Evolutionary conservation across 2,113 vertebrate species (phyloP).

Genomic region (Rhinoptilus africanus): DNA sequence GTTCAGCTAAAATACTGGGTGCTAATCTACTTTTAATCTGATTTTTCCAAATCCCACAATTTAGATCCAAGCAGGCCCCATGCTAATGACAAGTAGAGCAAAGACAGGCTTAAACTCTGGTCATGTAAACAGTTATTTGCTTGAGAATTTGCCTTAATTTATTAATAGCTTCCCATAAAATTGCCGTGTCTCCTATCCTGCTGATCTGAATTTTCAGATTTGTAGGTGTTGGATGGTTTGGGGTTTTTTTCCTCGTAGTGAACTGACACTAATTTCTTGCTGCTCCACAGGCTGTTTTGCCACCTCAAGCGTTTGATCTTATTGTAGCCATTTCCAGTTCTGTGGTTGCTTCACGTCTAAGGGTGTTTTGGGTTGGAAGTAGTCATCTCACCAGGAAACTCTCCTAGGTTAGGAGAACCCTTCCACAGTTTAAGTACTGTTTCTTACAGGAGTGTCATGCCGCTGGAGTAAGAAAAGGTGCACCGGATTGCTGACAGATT

Average conservation of each 20-base stretch:
- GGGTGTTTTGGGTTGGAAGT: not conserved
- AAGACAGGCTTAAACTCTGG: not conserved
- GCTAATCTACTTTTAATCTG: not conserved
- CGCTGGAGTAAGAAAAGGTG: not conserved
- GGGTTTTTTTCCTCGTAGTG: not conserved
- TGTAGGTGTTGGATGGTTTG: not conserved
- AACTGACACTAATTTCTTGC: not conserved
- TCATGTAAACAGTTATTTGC: not conserved
- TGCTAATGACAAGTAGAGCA: not conserved
- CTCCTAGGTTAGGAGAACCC: not conserved
- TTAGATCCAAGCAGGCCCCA: not conserved
- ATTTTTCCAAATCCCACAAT: not conserved
- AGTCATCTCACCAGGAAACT: not conserved
- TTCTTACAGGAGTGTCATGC: not conserved
- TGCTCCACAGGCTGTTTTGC: not conserved
- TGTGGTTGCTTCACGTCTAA: not conserved
- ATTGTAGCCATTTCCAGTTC: not conserved
- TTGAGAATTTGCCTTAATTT: not conserved
- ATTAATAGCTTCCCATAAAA: not conserved
- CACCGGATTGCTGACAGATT: not conserved
- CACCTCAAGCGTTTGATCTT: not conserved
- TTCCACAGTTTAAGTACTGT: fast-evolving
- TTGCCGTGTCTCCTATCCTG: not conserved
- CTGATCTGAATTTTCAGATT: not conserved
- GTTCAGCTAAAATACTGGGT: not conserved